Evolutionary conservation across 2,113 vertebrate genomes (phyloP), one percentile per base, ranked within the genome.

Genomic region (Sinocyclocheilus rhinocerous): DNA sequence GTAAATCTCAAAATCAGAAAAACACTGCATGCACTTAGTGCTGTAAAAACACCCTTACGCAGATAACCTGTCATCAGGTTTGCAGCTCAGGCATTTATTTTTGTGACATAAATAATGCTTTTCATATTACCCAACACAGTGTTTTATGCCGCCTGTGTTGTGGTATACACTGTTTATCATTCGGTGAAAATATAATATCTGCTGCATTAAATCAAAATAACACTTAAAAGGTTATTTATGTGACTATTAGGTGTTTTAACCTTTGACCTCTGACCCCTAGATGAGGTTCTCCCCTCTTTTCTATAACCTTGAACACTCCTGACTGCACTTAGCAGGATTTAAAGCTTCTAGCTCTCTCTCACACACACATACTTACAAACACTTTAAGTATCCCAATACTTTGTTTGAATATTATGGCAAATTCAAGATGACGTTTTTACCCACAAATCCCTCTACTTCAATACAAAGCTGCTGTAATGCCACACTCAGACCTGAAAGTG

Each of bases 1-100:
- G 72, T 78, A 83, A 82, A 76, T 76, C 84, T 85, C 76, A 50
- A 36, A 11, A 26, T 57, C 52, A 45, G 69, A 72, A 72, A 52
- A 83, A 65, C 39, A 5, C 50, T 18, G 29, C 26, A 59, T 77
- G 81, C 36, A 36, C 50, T 36, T 57, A 45, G 18, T 29, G 33
- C 57, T 45, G 84, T 76, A 85, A 82, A 85, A 72, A 59, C 61
- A 39, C n/a, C 61, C 77, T 45, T 42, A 67, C 11, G 20, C 69
- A 22, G 9, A 76, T 63, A 73, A 75, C 24, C 42, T 76, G 75
- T 76, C 45, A 24, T 75, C 82, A n/a, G 16, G 5, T 15, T 5
- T 39, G 52, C 52, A 16, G 52, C 52, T 55, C 15, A 3, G 22
- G 24, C 61, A 29, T 61, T 42, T 16, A 26, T 55, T 48, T 67